Evolutionary conservation across 2,113 vertebrate genomes (phyloP).

Genomic region (Hylia prasina): DNA sequence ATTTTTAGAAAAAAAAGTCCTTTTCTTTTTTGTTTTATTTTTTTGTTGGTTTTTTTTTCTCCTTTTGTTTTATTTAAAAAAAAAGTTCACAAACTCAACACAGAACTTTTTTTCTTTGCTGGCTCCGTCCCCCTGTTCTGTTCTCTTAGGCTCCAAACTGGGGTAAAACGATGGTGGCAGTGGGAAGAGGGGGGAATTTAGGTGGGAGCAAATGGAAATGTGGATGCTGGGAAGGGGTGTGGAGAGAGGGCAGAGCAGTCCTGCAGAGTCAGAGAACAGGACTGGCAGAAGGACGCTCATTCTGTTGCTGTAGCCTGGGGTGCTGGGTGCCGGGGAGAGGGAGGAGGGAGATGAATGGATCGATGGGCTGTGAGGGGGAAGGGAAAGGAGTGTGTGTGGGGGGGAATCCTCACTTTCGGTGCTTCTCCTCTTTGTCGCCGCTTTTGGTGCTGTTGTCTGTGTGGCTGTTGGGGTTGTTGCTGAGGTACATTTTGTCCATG

Average conservation of each 20-base stretch:
- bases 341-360: constrained; percentile 25
- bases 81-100: constrained; percentile 83
- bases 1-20: constrained; percentile 75
- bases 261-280: constrained; percentile 71
- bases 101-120: constrained; percentile 75
- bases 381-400: neutral
- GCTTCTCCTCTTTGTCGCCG: constrained; percentile 98
- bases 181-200: neutral
- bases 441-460: constrained; percentile 96
- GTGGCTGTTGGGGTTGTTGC: constrained; percentile 97
- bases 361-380: constrained; percentile 23
- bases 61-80: constrained; percentile 67
- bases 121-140: constrained; percentile 76
- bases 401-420: constrained; percentile 89
- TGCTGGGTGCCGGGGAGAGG: neutral
- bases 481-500: constrained; percentile 99
- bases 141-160: constrained; percentile 68
- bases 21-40: constrained; percentile 1
- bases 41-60: constrained; percentile 45
- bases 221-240: neutral
- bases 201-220: constrained; percentile 28
- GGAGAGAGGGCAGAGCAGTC: constrained; percentile 62
- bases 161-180: constrained; percentile 14
- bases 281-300: constrained; percentile 72
- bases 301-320: constrained; percentile 67